Evolutionary conservation across 2,113 vertebrate species (phyloP).

Genomic region (Piaya cayana): DNA sequence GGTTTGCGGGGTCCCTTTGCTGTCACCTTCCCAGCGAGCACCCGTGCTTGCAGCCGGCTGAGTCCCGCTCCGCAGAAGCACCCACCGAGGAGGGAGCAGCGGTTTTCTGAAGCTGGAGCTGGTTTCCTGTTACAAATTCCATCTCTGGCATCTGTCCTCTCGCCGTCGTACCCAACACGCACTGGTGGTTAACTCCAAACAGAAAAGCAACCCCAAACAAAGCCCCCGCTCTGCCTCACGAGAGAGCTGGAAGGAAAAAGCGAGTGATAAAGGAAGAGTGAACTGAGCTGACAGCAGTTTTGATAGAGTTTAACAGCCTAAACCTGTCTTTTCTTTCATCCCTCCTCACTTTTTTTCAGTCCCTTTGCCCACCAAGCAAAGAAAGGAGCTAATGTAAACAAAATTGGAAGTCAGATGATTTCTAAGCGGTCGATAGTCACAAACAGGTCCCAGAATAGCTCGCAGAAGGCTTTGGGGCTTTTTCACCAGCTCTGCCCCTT

Average conservation of each 20-base stretch:
- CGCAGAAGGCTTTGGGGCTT: not conserved
- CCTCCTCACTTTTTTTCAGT: not conserved
- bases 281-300: not conserved
- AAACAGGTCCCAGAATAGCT: fast-evolving
- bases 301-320: not conserved
- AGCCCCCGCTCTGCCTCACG: not conserved
- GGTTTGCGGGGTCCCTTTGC: not conserved
- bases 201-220: not conserved
- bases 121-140: not conserved
- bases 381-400: not conserved
- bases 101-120: not conserved
- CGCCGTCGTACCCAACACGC: fast-evolving
- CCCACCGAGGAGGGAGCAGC: fast-evolving
- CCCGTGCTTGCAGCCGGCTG: fast-evolving
- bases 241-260: not conserved
- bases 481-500: not conserved
- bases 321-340: not conserved
- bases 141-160: not conserved
- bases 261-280: not conserved
- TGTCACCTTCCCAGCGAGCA: not conserved
- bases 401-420: not conserved
- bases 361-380: not conserved
- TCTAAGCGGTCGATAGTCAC: fast-evolving
- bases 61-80: not conserved
- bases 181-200: not conserved